phyloP scores from a whole-genome alignment of 2,113 vertebrate genomes.

The Chaetorhynchus papuensis region DNA sequence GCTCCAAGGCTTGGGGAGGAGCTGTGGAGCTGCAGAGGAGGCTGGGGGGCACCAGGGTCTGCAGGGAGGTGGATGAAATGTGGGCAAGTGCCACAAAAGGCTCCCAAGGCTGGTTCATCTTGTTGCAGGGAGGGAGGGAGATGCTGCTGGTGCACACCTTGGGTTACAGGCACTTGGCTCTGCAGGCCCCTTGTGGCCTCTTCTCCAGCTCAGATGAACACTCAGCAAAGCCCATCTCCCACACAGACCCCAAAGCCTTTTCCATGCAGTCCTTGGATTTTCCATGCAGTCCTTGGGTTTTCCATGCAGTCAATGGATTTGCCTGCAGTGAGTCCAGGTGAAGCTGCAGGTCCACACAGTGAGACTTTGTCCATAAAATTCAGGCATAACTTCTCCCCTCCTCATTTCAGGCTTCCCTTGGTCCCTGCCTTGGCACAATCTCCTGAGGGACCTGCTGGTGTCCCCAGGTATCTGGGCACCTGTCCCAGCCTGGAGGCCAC shows the following conservation, averaged over 20 bases:
- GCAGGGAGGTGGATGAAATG: not conserved
- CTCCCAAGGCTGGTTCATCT: not conserved
- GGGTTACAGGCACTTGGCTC: not conserved
- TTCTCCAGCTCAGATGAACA: not conserved
- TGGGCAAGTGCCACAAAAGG: not conserved
- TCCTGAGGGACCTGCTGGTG: not conserved
- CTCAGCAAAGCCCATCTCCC: not conserved
- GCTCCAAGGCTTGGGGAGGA: fast-evolving
- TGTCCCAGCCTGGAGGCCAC: not conserved
- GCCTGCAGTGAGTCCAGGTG: not conserved
- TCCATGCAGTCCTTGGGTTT: not conserved
- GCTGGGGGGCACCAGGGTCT: not conserved
- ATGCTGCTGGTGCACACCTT: not conserved
- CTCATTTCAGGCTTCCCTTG: not conserved
- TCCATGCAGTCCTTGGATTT: not conserved
- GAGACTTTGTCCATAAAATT: not conserved
- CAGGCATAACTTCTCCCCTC: not conserved
- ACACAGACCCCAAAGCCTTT: not conserved
- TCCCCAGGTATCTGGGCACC: not conserved
- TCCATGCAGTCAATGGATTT: not conserved
- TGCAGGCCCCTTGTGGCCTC: not conserved
- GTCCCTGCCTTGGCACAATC: not conserved
- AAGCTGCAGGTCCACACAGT: not conserved
- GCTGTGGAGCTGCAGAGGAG: not conserved
- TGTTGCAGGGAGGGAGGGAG: not conserved